Conservation (phyloP, 2,797 vertebrate genomes). For the Aplochiton taeniatus region DNA sequence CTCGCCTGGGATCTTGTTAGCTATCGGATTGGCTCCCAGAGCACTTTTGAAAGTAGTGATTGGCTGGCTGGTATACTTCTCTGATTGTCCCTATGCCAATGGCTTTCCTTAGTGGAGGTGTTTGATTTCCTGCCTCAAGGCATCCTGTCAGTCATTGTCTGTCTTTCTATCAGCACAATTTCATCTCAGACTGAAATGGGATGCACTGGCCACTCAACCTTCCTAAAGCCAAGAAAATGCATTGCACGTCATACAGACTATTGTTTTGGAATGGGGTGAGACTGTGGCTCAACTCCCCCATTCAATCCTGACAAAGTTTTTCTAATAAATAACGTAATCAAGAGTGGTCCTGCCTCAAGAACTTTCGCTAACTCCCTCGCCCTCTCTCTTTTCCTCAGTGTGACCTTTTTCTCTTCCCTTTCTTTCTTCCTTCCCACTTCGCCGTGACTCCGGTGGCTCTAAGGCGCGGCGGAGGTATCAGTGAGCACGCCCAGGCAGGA, state of each 20-base stretch:
- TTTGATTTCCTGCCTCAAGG: no score
- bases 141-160: no score
- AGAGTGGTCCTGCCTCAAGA: not conserved
- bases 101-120: not conserved
- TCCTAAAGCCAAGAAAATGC: no score
- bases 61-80: conserved; percentile 14
- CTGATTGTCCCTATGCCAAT: not conserved
- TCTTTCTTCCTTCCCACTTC: conserved; percentile 37
- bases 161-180: no score
- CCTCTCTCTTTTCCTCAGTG: conserved; percentile 41
- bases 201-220: no score
- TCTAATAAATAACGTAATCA: no score
- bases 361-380: conserved; percentile 24
- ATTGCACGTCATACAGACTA: no score
- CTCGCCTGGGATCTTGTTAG: conserved; percentile 42
- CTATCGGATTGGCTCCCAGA: conserved; percentile 39
- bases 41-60: conserved; percentile 23
- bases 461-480: conserved; percentile 64
- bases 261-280: no score
- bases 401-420: conserved; percentile 34
- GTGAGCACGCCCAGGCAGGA: conserved; percentile 75
- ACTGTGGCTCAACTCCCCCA: no score
- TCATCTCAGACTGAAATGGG: no score
- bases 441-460: conserved; percentile 67
- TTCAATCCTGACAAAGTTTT: no score